A percentile compares a stretch with the other conserved stretches of the same genome.
phyloP scores from a whole-genome alignment of 2,888 invertebrate species.

The Cantharis rustica region DNA sequence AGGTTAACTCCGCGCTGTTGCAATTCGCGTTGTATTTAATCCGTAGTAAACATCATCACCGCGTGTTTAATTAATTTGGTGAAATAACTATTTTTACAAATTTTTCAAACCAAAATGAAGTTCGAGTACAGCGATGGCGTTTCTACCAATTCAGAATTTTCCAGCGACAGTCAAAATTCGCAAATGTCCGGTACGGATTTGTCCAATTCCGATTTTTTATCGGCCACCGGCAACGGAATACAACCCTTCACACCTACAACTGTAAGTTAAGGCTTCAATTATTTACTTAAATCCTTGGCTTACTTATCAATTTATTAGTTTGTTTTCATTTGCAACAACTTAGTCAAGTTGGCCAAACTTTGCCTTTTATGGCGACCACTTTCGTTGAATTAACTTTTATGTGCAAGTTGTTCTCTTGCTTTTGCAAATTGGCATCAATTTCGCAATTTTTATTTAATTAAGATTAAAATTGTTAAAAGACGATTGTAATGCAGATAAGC shows the following conservation, averaged over 20 bases:
- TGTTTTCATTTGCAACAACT: background rate
- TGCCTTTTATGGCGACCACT: slow-evolving; percentile 15
- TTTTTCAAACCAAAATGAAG: slow-evolving; percentile 45
- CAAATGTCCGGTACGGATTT: slow-evolving; percentile 48
- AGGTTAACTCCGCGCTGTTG: slow-evolving; percentile 38
- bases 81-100: background rate
- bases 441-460: background rate
- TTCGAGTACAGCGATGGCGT: slow-evolving; percentile 53
- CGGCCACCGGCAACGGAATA: slow-evolving; percentile 48
- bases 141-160: slow-evolving; percentile 55
- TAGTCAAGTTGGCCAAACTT: slow-evolving; percentile 6
- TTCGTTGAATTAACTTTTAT: slow-evolving; percentile 11
- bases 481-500: background rate
- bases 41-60: slow-evolving; percentile 27
- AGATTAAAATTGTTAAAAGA: background rate
- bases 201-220: slow-evolving; percentile 44
- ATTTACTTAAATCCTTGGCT: background rate
- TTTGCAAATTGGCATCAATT: background rate
- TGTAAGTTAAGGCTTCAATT: slow-evolving; percentile 42
- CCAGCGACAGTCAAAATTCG: slow-evolving; percentile 55
- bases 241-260: slow-evolving; percentile 43
- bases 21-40: slow-evolving; percentile 8
- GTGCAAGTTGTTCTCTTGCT: background rate
- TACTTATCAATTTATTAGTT: background rate
- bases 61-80: slow-evolving; percentile 8